Conservation (phyloP, 2,113 vertebrate genomes). For the Aepyceros melampus region DNA sequence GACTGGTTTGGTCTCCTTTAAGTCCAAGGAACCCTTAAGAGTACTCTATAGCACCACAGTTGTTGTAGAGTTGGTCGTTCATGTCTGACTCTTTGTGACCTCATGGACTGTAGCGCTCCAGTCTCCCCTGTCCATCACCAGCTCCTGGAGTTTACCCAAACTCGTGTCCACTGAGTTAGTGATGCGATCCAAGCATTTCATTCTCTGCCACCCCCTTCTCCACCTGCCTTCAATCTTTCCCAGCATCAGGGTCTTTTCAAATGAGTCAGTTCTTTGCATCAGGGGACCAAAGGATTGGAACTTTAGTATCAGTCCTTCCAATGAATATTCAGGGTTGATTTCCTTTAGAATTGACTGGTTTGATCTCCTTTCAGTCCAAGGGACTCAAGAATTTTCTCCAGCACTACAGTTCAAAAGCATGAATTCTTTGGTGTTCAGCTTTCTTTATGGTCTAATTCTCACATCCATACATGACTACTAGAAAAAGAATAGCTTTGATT, state of each 20-base stretch:
- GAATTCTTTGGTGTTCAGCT: neutral
- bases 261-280: neutral
- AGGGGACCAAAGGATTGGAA: neutral
- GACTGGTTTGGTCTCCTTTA: neutral
- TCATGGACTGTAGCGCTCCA: neutral
- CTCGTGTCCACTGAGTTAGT: neutral
- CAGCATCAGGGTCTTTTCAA: neutral
- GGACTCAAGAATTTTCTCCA: neutral
- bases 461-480: neutral
- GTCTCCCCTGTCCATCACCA: neutral
- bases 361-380: neutral
- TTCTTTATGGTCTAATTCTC: neutral
- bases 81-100: neutral
- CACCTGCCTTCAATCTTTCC: neutral
- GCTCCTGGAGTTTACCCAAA: neutral
- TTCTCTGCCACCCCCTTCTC: neutral
- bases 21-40: neutral
- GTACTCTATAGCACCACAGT: neutral
- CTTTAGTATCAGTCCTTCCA: neutral
- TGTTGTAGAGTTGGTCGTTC: neutral
- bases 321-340: neutral
- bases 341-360: neutral
- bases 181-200: neutral
- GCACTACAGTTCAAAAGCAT: neutral
- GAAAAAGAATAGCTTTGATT: neutral